These are phyloP conservation scores for Corydoras sp. DNA, from an alignment of 2,113 vertebrate species.

Conservation along the genomic window DNA sequence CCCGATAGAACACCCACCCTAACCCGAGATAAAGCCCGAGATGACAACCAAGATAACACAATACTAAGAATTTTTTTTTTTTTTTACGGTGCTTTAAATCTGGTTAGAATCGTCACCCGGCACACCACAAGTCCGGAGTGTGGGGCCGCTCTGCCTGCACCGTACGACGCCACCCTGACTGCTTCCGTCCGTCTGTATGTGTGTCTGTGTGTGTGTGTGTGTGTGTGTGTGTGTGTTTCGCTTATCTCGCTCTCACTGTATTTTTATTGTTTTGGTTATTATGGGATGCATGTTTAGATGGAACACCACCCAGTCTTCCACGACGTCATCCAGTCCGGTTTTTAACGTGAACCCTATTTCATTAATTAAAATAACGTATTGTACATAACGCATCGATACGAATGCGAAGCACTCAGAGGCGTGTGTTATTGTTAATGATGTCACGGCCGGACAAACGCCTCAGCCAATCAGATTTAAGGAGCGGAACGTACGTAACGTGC, in stretches of 20 bases:
- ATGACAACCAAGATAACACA: too few relatives aligned
- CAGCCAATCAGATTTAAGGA: not conserved
- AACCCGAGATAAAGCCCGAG: too few relatives aligned
- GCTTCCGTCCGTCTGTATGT: not conserved
- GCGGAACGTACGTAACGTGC: slow-evolving; percentile 20
- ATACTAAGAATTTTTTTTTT: too few relatives aligned
- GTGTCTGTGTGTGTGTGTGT: not conserved
- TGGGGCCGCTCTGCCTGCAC: not conserved
- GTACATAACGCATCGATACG: too few relatives aligned
- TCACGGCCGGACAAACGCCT: too few relatives aligned
- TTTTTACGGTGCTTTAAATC: not conserved
- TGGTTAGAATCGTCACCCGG: not conserved
- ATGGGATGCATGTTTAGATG: not conserved
- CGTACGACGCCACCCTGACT: too few relatives aligned
- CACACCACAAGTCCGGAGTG: slow-evolving; percentile 4
- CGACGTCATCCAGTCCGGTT: too few relatives aligned
- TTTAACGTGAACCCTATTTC: too few relatives aligned
- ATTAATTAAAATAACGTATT: too few relatives aligned
- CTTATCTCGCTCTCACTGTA: not conserved
- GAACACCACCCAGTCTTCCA: too few relatives aligned
- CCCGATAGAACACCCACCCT: too few relatives aligned
- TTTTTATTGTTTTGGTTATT: not conserved
- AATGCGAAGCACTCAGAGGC: not conserved
- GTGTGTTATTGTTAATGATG: too few relatives aligned
- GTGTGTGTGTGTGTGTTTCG: not conserved